These are phyloP conservation scores for Sus scrofa DNA, from an alignment of 2,113 vertebrate species.

Conservation along the genomic window T2T-Sscrofa CM000824.6:164245001-164245500, in stretches of 20 bases:
- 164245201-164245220: neutral
- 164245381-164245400: neutral
- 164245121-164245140: neutral
- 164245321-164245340: neutral
- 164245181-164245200: neutral
- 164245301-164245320: neutral
- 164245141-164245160: neutral
- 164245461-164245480: neutral
- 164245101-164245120: neutral
- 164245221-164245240: neutral
- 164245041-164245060: slow-evolving; percentile 12
- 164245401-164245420: too few species aligned
- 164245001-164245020: neutral
- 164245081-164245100: neutral
- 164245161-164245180: neutral
- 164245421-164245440: neutral
- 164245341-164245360: neutral
- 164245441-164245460: neutral
- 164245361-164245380: neutral
- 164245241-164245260: neutral
- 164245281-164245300: neutral
- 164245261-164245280: neutral
- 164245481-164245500: neutral
- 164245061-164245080: slow-evolving; percentile 14
- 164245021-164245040: neutral